Conservation (phyloP, 2,797 vertebrate species). For the Chrosomus eos region DNA sequence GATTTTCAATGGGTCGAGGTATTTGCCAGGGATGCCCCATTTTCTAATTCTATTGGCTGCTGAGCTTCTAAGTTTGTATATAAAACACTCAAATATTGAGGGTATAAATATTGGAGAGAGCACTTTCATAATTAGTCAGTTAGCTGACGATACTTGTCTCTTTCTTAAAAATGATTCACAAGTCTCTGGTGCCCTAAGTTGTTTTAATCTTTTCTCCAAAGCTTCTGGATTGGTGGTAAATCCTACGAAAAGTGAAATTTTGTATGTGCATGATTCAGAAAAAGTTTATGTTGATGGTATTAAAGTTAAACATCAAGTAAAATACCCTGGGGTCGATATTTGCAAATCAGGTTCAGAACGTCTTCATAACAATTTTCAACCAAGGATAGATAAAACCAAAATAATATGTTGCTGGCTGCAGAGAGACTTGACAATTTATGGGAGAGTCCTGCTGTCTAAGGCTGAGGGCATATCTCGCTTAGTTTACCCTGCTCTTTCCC, state of each 20-base stretch:
- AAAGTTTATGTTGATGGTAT: background rate
- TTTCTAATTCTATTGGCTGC: background rate
- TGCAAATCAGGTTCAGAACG: background rate
- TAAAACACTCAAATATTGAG: background rate
- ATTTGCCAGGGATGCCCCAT: background rate
- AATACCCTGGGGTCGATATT: background rate
- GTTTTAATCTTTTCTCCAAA: background rate
- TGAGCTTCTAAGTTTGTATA: background rate
- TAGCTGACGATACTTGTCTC: background rate
- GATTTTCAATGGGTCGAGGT: background rate
- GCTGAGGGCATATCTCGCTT: no score
- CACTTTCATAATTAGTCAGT: background rate
- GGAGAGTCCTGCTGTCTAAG: no score
- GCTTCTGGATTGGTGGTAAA: background rate
- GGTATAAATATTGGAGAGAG: constrained; percentile 9
- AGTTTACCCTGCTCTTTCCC: no score
- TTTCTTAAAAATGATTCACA: background rate
- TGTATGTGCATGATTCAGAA: background rate
- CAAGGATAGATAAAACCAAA: no score
- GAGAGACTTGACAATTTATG: no score
- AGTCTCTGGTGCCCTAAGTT: background rate
- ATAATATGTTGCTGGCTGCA: no score
- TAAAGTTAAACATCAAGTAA: background rate
- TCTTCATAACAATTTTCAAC: background rate
- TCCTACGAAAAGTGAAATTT: no score